phyloP scores from a whole-genome alignment of 1,140 invertebrate genomes.

The Artemia franciscana region DNA sequence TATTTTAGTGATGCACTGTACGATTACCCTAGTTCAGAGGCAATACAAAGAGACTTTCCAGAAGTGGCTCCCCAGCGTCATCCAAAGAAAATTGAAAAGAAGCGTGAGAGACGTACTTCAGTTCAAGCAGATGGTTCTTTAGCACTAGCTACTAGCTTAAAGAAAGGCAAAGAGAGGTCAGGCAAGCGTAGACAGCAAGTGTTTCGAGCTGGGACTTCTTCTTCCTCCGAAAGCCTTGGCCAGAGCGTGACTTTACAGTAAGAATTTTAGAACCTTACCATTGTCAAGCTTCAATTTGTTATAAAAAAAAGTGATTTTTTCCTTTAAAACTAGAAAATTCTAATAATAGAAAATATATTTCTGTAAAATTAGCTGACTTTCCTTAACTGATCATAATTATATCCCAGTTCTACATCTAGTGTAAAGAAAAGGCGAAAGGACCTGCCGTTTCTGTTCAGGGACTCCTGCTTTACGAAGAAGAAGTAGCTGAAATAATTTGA shows the following conservation, averaged over 20 bases:
- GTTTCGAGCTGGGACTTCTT: not conserved
- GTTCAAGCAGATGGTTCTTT: not conserved
- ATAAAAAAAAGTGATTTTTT: no score
- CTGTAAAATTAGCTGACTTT: no score
- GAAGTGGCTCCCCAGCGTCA: not conserved
- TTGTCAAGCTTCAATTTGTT: no score
- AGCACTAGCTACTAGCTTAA: not conserved
- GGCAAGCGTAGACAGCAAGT: not conserved
- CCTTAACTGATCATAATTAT: no score
- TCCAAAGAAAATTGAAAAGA: not conserved
- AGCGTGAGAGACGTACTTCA: not conserved
- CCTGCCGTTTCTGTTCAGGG: no score
- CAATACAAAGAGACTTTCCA: slow-evolving; percentile 14
- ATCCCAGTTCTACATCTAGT: no score
- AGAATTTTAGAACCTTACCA: no score
- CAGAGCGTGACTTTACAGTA: not conserved
- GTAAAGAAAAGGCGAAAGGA: no score
- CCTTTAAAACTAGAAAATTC: no score
- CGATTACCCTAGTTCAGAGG: slow-evolving; percentile 41
- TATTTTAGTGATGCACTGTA: slow-evolving; percentile 50
- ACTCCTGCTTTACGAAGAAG: no score
- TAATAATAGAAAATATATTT: no score
- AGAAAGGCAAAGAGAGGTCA: not conserved
- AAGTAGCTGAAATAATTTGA: no score
- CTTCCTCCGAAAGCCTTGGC: not conserved